phyloP scores from a whole-genome alignment of 2,888 invertebrate species.

The Thyatira batis region DNA sequence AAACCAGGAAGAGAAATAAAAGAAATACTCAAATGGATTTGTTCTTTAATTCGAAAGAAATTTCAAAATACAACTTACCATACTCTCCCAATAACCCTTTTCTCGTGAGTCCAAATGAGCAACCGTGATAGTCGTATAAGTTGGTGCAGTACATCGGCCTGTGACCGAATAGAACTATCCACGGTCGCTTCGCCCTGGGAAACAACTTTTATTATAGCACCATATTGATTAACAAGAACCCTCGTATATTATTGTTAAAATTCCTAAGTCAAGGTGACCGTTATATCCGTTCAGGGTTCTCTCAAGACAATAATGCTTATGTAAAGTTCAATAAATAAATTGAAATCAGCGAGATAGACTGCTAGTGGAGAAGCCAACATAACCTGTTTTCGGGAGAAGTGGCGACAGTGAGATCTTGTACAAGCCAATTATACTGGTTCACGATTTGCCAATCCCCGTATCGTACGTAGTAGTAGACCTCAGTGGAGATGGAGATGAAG shows the following conservation, averaged over 20 bases:
- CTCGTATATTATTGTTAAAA: no score
- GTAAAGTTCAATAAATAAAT: no score
- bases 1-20: no score
- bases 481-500: conserved; percentile 95
- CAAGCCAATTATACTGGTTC: conserved; percentile 93
- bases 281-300: no score
- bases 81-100: conserved; percentile 85
- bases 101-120: conserved; percentile 86
- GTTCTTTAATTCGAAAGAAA: no score
- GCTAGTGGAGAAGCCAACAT: no score
- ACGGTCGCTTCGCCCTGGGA: conserved; percentile 84
- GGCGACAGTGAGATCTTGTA: conserved; percentile 89
- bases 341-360: no score
- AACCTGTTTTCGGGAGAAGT: conserved; percentile 88
- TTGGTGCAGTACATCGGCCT: conserved; percentile 97
- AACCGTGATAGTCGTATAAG: conserved; percentile 87
- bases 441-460: conserved; percentile 91
- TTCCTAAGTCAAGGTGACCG: no score
- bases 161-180: conserved; percentile 93
- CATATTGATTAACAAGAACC: no score
- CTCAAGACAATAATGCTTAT: no score
- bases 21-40: no score
- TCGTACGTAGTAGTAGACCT: conserved; percentile 95
- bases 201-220: no score
- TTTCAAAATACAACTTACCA: conserved; percentile 70